Conservation (phyloP, 2,888 invertebrate genomes). For the Ormyrus nitidulus region DNA sequence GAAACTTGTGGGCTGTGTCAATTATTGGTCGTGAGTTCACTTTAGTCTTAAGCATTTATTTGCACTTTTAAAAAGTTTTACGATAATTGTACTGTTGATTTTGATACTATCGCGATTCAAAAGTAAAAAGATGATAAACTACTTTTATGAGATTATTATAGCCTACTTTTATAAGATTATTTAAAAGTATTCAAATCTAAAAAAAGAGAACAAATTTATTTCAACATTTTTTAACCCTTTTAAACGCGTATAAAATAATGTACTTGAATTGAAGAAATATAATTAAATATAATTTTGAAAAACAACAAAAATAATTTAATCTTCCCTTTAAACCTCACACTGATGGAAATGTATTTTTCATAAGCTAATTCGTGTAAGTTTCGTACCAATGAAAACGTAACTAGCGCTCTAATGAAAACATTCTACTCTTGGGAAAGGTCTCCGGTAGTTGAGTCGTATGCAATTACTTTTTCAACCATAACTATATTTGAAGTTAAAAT, state of each 20-base stretch:
- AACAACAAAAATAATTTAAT: background rate
- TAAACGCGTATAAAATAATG: background rate
- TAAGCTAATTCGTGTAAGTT: slow-evolving; percentile 23
- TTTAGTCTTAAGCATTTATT: too few relatives aligned
- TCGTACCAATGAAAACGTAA: slow-evolving; percentile 29
- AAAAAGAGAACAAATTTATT: background rate
- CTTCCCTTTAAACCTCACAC: background rate
- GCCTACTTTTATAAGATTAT: background rate
- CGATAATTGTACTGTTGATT: too few relatives aligned
- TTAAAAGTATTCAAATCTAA: background rate
- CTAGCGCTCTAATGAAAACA: slow-evolving; percentile 34
- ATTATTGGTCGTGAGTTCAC: too few relatives aligned
- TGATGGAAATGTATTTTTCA: background rate
- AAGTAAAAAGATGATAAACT: too few relatives aligned
- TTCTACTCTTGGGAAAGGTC: slow-evolving; percentile 27
- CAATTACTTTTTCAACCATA: slow-evolving; percentile 41
- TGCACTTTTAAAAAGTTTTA: too few relatives aligned
- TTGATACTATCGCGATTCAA: too few relatives aligned
- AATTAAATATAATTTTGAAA: background rate
- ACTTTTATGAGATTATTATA: too few relatives aligned
- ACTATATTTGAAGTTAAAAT: slow-evolving; percentile 32
- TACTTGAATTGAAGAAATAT: background rate
- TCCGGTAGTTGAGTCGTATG: background rate
- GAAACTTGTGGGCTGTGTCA: too few relatives aligned
- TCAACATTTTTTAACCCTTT: slow-evolving; percentile 2